A percentile compares a stretch with the other conserved stretches of the same genome.
phyloP scores from a whole-genome alignment of 2,113 vertebrate species.

The Dromiciops gliroides region DNA sequence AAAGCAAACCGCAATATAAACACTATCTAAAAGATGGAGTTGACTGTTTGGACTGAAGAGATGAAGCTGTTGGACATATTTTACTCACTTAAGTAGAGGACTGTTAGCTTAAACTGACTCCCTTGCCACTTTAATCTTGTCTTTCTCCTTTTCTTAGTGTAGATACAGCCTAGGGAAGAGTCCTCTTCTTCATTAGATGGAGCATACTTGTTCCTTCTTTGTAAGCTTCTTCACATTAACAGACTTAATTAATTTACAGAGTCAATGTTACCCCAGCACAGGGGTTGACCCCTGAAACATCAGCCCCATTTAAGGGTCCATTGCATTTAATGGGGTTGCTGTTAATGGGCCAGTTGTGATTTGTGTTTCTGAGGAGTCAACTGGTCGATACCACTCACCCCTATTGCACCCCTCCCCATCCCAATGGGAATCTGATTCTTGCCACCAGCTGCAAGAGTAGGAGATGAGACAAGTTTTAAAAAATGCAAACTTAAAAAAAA shows the following conservation, averaged over 20 bases:
- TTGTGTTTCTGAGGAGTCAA: not conserved
- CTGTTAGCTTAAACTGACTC: not conserved
- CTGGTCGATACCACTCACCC: not conserved
- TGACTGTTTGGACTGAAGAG: not conserved
- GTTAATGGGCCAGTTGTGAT: not conserved
- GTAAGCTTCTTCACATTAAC: not conserved
- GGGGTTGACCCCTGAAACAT: not conserved
- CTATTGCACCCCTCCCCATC: not conserved
- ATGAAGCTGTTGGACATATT: not conserved
- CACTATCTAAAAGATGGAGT: not conserved
- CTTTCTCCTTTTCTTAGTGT: not conserved
- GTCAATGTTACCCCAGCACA: not conserved
- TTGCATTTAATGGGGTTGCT: not conserved
- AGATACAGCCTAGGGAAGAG: not conserved
- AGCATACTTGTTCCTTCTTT: not conserved
- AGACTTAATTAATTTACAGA: not conserved
- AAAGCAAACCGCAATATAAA: not conserved
- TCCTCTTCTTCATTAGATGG: not conserved
- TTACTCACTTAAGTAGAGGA: not conserved
- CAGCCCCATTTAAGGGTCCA: not conserved
- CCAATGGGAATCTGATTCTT: constrained; percentile 11
- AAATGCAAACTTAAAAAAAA: constrained; percentile 31
- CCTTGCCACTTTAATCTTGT: not conserved
- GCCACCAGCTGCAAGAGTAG: not conserved
- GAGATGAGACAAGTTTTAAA: not conserved